These are phyloP conservation scores for Bombus sylvicola DNA, from an alignment of 1,140 invertebrate species.

Conservation along the genomic window DNA sequence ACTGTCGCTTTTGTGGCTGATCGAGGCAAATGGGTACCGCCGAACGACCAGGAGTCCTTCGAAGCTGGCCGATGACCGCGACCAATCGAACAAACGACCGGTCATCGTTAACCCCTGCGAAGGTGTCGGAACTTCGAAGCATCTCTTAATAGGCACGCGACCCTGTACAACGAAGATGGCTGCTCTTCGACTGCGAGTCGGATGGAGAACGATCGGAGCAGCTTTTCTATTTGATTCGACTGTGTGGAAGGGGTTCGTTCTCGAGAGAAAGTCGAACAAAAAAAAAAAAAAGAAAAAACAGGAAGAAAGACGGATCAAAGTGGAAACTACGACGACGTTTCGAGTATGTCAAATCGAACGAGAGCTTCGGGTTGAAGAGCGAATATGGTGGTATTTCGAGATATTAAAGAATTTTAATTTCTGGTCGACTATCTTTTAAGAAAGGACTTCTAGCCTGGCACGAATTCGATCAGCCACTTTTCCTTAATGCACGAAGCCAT, in stretches of 20 bases:
- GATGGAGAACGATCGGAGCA: conserved; percentile 38
- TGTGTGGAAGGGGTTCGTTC: background rate
- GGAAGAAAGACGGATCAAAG: background rate
- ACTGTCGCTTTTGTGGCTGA: conserved; percentile 34
- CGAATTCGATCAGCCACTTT: background rate
- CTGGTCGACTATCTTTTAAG: too few species aligned
- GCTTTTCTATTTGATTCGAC: background rate
- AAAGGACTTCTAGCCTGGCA: background rate
- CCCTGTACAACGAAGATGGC: conserved; percentile 51
- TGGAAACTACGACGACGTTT: background rate
- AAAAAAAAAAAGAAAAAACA: too few species aligned
- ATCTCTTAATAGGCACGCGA: conserved; percentile 71
- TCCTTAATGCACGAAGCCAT: conserved; percentile 4
- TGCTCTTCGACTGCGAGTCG: conserved; percentile 42
- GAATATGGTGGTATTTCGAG: background rate
- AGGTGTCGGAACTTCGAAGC: conserved; percentile 54
- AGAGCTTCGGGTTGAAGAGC: background rate
- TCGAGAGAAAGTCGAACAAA: background rate
- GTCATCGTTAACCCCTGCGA: conserved; percentile 66
- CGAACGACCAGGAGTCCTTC: conserved; percentile 69
- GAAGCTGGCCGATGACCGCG: conserved; percentile 73
- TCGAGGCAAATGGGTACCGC: conserved; percentile 50
- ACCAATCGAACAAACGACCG: conserved; percentile 77
- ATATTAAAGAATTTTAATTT: background rate
- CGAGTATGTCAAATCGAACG: too few species aligned